Evolutionary conservation across 2,113 vertebrate genomes (phyloP), one percentile per base, ranked within the genome.

Genomic region (Aegithalos caudatus): DNA sequence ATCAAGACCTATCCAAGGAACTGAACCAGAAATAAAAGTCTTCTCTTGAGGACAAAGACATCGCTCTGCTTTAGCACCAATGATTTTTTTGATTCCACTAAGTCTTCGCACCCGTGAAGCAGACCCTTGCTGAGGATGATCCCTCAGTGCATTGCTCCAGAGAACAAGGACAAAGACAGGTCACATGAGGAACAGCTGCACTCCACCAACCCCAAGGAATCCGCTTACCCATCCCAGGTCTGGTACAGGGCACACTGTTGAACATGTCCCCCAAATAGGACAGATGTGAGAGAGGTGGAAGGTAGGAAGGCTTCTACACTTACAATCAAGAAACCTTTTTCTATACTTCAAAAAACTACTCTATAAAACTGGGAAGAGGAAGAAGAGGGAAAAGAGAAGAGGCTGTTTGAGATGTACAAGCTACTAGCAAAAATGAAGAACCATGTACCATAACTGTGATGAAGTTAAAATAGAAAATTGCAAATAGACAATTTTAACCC

Each of bases 201-300:
- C 37, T 78, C 33, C 37, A 64, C 4, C 37, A 79, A 9, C 20
- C 29, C 44, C 14, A 84, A 40, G 33, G 47, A 86, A 81, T 86
- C 37, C 20, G 12, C 37, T 50, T 71, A 44, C 16, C 35, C 35
- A 62, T 42, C 56, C 29, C n/a, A 71, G 20, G 78, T 50, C 72
- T 33, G 17, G 35, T 38, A 65, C 0, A 56, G 66, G 29, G 22
- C 17, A 57, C 0, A 0, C 6, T 56, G 61, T 14, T 66, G n/a
- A 83, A 25, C 23, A 3, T 4, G 40, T 44, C 28, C 45, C 66
- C 11, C 38, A 44, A 29, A 37, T 0, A 35, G 28, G 35, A 57
- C 6, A 80, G 42, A 50, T 0, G 3, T n/a, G 24, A 38, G 45
- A 57, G 13, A 72, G 44, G 23, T 8, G 29, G 15, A 40, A 29